Percentiles rank a stretch among this genome's conserved stretches.
These are phyloP conservation scores for Acrocephalus scirpaceus DNA, from an alignment of 2,797 vertebrate genomes.

Conservation along the genomic window DNA sequence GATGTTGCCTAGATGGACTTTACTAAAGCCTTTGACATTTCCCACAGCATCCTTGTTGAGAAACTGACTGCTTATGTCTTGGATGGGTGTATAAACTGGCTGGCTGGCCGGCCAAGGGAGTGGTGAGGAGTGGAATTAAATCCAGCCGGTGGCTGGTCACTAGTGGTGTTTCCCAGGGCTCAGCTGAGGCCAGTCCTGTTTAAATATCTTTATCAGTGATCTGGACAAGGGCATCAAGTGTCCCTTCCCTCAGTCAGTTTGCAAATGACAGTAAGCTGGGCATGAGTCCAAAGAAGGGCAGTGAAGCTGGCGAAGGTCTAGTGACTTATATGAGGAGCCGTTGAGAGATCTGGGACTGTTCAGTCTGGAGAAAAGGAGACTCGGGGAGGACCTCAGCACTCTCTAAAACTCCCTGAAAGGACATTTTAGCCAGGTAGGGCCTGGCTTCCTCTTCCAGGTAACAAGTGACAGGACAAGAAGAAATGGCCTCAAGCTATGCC, in stretches of 20 bases:
- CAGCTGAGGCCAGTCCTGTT: not conserved
- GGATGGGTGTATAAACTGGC: not conserved
- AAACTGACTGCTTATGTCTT: not conserved
- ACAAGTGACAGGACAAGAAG: not conserved
- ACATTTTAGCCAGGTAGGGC: not conserved
- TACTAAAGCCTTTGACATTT: not conserved
- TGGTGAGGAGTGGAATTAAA: not conserved
- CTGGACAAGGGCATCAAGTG: not conserved
- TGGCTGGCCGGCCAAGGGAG: not conserved
- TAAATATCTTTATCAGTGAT: not conserved
- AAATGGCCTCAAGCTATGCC: not conserved
- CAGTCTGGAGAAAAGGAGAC: not conserved
- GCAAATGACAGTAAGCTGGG: not conserved
- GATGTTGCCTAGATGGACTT: not conserved
- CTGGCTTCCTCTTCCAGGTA: not conserved
- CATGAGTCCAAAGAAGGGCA: not conserved
- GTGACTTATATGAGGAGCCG: not conserved
- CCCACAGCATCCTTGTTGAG: not conserved
- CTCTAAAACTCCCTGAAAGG: not conserved
- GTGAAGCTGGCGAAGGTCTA: not conserved
- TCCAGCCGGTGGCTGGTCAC: not conserved
- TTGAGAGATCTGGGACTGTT: not conserved
- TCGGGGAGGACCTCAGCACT: rapidly evolving
- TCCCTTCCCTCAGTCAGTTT: not conserved
- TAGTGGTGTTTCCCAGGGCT: not conserved